Percentiles rank a stretch among this genome's conserved stretches.
phyloP scores from a whole-genome alignment of 2,113 vertebrate genomes.

The Triplophysa siluroides region DNA sequence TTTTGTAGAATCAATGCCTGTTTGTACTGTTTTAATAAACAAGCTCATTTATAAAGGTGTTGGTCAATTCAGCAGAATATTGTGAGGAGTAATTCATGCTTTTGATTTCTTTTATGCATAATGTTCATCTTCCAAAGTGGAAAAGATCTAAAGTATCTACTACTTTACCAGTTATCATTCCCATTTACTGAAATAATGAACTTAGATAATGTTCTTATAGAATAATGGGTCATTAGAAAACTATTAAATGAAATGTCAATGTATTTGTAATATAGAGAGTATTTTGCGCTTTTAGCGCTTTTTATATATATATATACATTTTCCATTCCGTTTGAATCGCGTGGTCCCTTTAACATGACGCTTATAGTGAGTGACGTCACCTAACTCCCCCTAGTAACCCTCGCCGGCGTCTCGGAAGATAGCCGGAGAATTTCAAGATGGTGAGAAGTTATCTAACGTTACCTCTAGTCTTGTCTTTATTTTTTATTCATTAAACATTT shows the following conservation, averaged over 20 bases:
- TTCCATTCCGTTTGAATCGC: background rate
- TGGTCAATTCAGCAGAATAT: background rate
- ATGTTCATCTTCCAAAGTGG: too few species aligned
- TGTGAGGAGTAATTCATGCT: background rate
- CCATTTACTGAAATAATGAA: background rate
- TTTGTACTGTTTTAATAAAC: background rate
- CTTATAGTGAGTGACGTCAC: conserved; percentile 36
- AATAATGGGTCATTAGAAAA: too few species aligned
- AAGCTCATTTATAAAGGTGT: background rate
- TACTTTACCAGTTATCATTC: too few species aligned
- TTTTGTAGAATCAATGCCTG: background rate
- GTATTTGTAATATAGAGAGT: background rate
- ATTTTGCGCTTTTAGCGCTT: too few species aligned
- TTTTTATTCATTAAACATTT: background rate
- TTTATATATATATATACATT: too few species aligned
- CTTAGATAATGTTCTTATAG: background rate
- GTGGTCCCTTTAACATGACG: conserved; percentile 33
- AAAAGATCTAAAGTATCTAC: too few species aligned
- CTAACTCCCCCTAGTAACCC: conserved; percentile 51
- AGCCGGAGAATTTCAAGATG: conserved; percentile 45
- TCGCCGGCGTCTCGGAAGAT: conserved; percentile 45
- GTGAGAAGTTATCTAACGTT: conserved; percentile 47
- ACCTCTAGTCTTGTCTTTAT: background rate
- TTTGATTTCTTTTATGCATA: too few species aligned
- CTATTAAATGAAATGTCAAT: background rate